Evolutionary conservation across 1,140 invertebrate species (phyloP), one percentile per base, ranked within the genome.

Genomic region (Rhyzopertha dominica): DNA sequence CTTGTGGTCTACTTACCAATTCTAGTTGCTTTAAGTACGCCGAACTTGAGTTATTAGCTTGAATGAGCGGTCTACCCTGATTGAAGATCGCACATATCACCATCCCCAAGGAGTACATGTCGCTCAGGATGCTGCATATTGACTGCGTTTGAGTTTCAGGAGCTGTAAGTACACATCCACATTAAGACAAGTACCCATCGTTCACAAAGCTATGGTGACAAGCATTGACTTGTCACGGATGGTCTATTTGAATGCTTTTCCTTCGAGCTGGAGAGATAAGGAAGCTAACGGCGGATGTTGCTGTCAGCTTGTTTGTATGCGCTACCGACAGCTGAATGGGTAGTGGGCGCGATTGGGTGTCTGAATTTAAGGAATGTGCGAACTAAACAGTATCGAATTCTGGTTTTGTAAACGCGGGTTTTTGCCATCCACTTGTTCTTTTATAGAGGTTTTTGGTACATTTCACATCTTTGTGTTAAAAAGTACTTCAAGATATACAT

Each of bases 51-150:
- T 95, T 87, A 65, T 88, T 89, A 1, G 90, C 85, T 63, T 90
- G 85, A 31, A 98, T 85, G 1, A 96, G 71, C 0, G 89, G 80
- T 46, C 80, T 78, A 10, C 94, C 93, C 36, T 82, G 74, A 70
- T 95, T 96, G 73, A 91, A 96, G 46, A 96, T 80, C 5, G 90
- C 77, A 66, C 87, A 90, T 58, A 97, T 85, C 4, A 93, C 81
- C 79, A 97, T 84, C 12, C 95, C 95, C 42, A 97, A 68, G 1
- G 91, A 93, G 70, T 90, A 97, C 89, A 97, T 95, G 67, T 98
- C 95, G 54, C 89, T 92, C 9, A 86, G 74, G 20, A 88, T 83
- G 58, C 82, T 90, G 66, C 86, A 92, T 13, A 79, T 75, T 36
- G 88, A 90, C 38, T 79, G 80, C 8, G 80, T 78, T 68, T 96